Percentiles rank a stretch among this genome's conserved stretches.
These are phyloP conservation scores for Corydoras sp. DNA, from an alignment of 2,113 vertebrate genomes.

Conservation along the genomic window DNA sequence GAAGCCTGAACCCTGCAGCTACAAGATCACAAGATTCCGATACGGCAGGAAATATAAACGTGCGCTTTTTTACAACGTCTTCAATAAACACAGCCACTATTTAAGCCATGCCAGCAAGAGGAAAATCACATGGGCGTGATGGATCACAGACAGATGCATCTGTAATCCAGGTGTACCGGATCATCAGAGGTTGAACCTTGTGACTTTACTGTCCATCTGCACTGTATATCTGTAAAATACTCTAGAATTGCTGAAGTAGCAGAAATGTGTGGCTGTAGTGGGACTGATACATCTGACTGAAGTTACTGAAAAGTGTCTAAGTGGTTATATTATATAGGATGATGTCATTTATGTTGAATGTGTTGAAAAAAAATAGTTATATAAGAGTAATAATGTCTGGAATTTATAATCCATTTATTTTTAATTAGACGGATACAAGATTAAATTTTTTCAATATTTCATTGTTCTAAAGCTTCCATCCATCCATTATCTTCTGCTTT, in stretches of 20 bases:
- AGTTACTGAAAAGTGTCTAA: too few relatives aligned
- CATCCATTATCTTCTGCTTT: too few relatives aligned
- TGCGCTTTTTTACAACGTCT: slow-evolving; percentile 29
- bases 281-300: too few relatives aligned
- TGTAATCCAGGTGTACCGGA: slow-evolving; percentile 23
- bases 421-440: not conserved
- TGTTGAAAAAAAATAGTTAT: too few relatives aligned
- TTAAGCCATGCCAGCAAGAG: slow-evolving; percentile 27
- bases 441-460: not conserved
- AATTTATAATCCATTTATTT: not conserved
- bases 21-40: slow-evolving; percentile 34
- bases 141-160: slow-evolving; percentile 1
- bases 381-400: not conserved
- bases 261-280: too few relatives aligned
- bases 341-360: too few relatives aligned
- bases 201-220: not conserved
- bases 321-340: too few relatives aligned
- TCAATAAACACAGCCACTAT: slow-evolving; percentile 30
- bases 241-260: too few relatives aligned
- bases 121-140: slow-evolving; percentile 37
- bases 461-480: too few relatives aligned
- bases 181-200: not conserved
- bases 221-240: not conserved
- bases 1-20: slow-evolving; percentile 32
- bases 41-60: slow-evolving; percentile 46